Base-by-base conservation (phyloP, 92 coral and sea anemone species). In the Phenganax subtilis region DNA sequence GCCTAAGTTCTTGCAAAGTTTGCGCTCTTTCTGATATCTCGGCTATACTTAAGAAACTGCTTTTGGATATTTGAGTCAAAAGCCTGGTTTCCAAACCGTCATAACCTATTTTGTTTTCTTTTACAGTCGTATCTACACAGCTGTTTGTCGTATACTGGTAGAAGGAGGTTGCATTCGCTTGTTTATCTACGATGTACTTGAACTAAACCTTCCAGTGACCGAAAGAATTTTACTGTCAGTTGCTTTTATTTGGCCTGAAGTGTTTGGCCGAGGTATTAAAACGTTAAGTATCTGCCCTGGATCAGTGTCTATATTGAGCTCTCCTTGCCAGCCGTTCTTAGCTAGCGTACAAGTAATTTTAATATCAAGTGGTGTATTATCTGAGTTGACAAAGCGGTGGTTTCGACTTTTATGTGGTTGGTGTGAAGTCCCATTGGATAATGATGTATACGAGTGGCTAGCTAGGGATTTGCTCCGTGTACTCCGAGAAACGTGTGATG, bases 211-310 rank as follows among this genome's bases (percentile, higher is more conserved):
- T 81, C 80, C 88, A 10, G 7, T 51, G 10, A 51, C 72, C 20
- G 55, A 63, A 54, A 62, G 69, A 79, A 64, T 79, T 10, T 59
- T 89, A 67, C 75, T 90, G 53, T 63, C 92, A 77, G 82, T 96
- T 54, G 87, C 82, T 52, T 81, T 91, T 7, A 97, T 90, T 8
- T 92, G 99, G 99, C 93, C 97, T 15, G 80, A 85, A 28, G 87
- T 89, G 63, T 83, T 96, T 53, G 37, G 83, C 9, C 47, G 27
- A 54, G 55, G 30, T 1, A 54, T 31, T 9, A 17, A 54, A 3
- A 51, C 81, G 71, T 53, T 67, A 10, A 55, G 56, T 37, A 58
- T 30, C 8, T 25, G 66, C 31, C 47, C 60, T 20, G 84, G 77
- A 11, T 8, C 63, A 51, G 54, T 55, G 12, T 76, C 71, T 25